These are phyloP conservation scores for Mellilla xanthometata DNA, from an alignment of 2,888 invertebrate species.

Conservation along the genomic window DNA sequence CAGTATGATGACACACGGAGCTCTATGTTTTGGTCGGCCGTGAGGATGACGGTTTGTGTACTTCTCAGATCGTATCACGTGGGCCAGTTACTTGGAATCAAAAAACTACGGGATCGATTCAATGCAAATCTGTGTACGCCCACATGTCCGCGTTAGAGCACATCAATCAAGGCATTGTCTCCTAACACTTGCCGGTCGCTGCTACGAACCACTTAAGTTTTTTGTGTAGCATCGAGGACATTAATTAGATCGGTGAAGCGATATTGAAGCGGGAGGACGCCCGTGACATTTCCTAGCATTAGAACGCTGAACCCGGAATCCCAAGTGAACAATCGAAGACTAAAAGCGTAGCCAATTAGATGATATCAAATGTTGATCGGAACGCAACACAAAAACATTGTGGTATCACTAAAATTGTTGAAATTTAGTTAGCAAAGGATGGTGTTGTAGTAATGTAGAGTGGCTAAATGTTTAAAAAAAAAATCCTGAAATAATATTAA, in stretches of 20 bases:
- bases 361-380: conserved; percentile 17
- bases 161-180: conserved; percentile 73
- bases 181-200: conserved; percentile 30
- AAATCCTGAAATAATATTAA: conserved; percentile 30
- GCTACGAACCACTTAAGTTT: conserved; percentile 52
- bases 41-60: conserved; percentile 31
- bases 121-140: conserved; percentile 73
- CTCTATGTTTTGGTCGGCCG: conserved; percentile 10
- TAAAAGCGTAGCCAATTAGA: conserved; percentile 33
- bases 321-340: conserved; percentile 46
- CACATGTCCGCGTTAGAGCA: conserved; percentile 53
- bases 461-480: conserved; percentile 7
- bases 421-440: too few species aligned
- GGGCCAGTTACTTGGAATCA: conserved; percentile 55
- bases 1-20: conserved; percentile 12
- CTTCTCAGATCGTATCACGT: conserved; percentile 45
- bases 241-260: conserved; percentile 65
- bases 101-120: conserved; percentile 66
- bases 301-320: conserved; percentile 73
- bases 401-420: too few species aligned
- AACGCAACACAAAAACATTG: not conserved
- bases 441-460: too few species aligned
- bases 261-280: conserved; percentile 54
- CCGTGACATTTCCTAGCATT: conserved; percentile 67
- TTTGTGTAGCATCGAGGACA: conserved; percentile 59